phyloP scores from a whole-genome alignment of 1,140 invertebrate species.

The Parasteatoda tepidariorum region DNA sequence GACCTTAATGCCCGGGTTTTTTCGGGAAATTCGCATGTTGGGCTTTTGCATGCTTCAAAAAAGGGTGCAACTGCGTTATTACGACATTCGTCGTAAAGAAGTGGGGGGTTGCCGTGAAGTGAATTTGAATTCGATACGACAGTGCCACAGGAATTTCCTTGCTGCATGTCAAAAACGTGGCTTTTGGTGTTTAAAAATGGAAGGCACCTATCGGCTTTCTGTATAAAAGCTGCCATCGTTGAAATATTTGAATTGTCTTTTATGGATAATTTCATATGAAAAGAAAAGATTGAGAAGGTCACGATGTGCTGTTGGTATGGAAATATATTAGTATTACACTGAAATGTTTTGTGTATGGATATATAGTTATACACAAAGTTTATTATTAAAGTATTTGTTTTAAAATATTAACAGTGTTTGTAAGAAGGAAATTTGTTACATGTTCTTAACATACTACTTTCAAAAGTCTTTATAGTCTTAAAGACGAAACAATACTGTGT shows the following conservation, averaged over 20 bases:
- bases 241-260: not conserved
- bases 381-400: no score
- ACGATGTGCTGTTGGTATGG: not conserved
- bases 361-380: no score
- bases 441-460: no score
- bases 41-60: slow-evolving; percentile 8
- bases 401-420: no score
- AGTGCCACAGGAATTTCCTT: slow-evolving; percentile 37
- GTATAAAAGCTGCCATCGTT: not conserved
- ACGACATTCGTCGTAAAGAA: slow-evolving; percentile 6
- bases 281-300: not conserved
- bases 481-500: no score
- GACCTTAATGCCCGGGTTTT: no score
- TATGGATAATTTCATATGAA: slow-evolving; percentile 13
- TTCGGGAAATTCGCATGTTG: slow-evolving; percentile 20
- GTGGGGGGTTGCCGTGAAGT: not conserved
- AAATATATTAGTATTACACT: no score
- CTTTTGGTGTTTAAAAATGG: slow-evolving; percentile 20
- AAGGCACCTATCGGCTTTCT: slow-evolving; percentile 37
- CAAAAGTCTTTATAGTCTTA: no score
- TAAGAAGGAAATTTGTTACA: no score
- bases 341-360: no score
- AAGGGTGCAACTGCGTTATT: slow-evolving; percentile 42
- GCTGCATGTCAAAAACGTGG: not conserved
- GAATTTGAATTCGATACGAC: slow-evolving; percentile 54